phyloP scores from a whole-genome alignment of 2,113 vertebrate species.

The zebrafish (Danio rerio) region GRCz12tu NC_133176.1:50618501-50619000 shows the following conservation, averaged over 20 bases:
- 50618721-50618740: conserved; percentile 47
- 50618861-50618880: conserved; percentile 42
- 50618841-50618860: conserved; percentile 46
- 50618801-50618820: conserved; percentile 52
- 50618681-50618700: conserved; percentile 36
- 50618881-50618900: conserved; percentile 54
- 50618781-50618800: conserved; percentile 55
- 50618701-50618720: conserved; percentile 27
- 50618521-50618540: conserved; percentile 31
- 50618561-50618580: conserved; percentile 55
- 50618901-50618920: conserved; percentile 50
- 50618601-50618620: conserved; percentile 57
- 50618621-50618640: conserved; percentile 48
- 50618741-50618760: conserved; percentile 42
- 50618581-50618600: conserved; percentile 55
- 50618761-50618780: conserved; percentile 45
- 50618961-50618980: conserved; percentile 48
- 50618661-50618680: conserved; percentile 39
- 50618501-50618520: conserved; percentile 27
- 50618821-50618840: conserved; percentile 58
- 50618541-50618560: conserved; percentile 25
- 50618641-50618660: conserved; percentile 21
- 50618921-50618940: conserved; percentile 58
- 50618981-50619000: conserved; percentile 24
- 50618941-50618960: conserved; percentile 60